Percentiles rank a stretch among this genome's conserved stretches.
phyloP scores from a whole-genome alignment of 2,113 vertebrate species.

The Crotalus horridus region DNA sequence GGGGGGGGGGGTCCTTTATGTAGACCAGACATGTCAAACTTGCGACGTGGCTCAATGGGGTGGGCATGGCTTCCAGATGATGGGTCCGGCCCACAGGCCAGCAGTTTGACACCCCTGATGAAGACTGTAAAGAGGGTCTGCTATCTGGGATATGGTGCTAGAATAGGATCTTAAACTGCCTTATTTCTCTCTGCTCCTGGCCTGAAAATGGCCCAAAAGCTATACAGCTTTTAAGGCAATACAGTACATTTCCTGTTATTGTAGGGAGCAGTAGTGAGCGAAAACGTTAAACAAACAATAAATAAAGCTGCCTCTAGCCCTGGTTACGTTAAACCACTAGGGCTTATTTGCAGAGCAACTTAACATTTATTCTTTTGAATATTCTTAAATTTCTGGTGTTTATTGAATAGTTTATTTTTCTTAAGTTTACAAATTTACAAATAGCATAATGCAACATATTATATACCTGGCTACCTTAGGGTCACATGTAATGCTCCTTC shows the following conservation, averaged over 20 bases:
- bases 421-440: background rate
- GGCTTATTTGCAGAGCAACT: background rate
- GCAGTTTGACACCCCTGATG: background rate
- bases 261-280: background rate
- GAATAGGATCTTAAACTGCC: background rate
- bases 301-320: background rate
- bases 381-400: background rate
- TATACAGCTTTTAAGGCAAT: background rate
- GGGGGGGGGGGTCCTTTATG: background rate
- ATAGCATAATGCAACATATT: background rate
- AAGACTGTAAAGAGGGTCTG: background rate
- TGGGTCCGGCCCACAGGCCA: too few relatives aligned
- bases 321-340: background rate
- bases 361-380: background rate
- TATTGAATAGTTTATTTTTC: background rate
- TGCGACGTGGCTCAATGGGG: too few relatives aligned
- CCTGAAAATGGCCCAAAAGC: background rate
- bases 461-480: background rate
- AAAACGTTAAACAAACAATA: background rate
- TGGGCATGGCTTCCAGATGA: too few relatives aligned
- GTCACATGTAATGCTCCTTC: background rate
- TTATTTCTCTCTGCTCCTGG: background rate
- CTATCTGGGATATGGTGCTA: background rate
- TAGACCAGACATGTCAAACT: background rate
- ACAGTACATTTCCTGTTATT: background rate